Evolutionary conservation across 2,888 invertebrate species (phyloP), one percentile per base, ranked within the genome.

Genomic region (Tholera decimalis): DNA sequence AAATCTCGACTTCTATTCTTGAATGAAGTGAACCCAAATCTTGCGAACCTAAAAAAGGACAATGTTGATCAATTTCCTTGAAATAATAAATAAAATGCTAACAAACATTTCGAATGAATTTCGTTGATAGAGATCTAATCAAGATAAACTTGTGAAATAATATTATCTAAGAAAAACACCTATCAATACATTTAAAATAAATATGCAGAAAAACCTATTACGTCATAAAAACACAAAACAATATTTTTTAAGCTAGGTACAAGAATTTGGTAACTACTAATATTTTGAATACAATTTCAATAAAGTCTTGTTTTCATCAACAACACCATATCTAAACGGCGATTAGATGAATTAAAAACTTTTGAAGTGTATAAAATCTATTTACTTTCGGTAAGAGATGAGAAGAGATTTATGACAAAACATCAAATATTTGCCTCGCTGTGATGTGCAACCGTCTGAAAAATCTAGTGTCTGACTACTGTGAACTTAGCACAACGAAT

Each of bases 401-500:
- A 44, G 49, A 43, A 49, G 49, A 51, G 37, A 41, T 59, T 44
- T 22, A 37, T 22, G 7, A 39, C 20, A 3, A 37, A 56, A 39
- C 22, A 44, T 11, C 20, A 8, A 43, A 41, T 44, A 39, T 50
- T 63, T 39, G 9, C 20, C 15, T 41, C 22, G 24, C 24, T 46
- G 8, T 3, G 49, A 51, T 63, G n/a, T 11, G 43, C 18, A 9
- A 28, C 22, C 4, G 43, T 26, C 28, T 37, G 35, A 18, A 3
- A 9, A 24, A 30, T 51, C 30, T 26, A 37, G 22, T 18, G 33
- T 47, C 30, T 35, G 41, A 28, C 28, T 58, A 57, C 22, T 66
- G 37, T 41, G 8, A 46, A 50, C 46, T 35, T 30, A 63, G 46
- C 53, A 47, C 13, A 24, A 41, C 46, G 20, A 72, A 75, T 75